Conservation (phyloP, 1,140 invertebrate species). For the Tetraneura akinire region DNA sequence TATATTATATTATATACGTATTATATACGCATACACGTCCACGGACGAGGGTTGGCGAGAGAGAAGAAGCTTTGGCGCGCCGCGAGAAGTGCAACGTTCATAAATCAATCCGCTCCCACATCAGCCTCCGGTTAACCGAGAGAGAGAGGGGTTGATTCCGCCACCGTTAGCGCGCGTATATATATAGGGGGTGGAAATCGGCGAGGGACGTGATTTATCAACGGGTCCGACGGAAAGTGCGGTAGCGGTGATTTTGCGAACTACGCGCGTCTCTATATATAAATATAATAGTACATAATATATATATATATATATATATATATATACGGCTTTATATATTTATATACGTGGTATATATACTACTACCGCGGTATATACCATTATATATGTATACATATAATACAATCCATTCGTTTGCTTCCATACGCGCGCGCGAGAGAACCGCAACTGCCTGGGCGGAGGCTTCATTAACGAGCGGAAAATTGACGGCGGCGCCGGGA, state of each 20-base stretch:
- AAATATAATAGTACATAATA: no score
- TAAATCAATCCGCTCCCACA: slow-evolving; percentile 45
- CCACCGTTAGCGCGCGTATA: background rate
- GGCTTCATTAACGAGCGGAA: slow-evolving; percentile 51
- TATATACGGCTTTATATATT: no score
- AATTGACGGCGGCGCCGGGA: slow-evolving; percentile 28
- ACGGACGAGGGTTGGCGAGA: background rate
- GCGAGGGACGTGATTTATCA: slow-evolving; percentile 46
- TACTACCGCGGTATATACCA: background rate
- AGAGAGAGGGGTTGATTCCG: background rate
- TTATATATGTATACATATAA: no score
- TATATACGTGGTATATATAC: slow-evolving; percentile 2
- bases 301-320: background rate
- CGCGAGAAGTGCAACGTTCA: slow-evolving; percentile 49
- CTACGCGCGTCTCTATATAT: background rate
- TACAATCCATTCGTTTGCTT: slow-evolving; percentile 27
- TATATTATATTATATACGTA: no score
- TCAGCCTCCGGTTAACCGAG: slow-evolving; percentile 41
- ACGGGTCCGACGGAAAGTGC: slow-evolving; percentile 17
- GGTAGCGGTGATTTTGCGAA: slow-evolving; percentile 46
- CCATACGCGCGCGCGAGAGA: background rate
- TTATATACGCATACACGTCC: no score
- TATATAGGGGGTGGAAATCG: slow-evolving; percentile 8
- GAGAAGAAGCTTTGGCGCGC: slow-evolving; percentile 42
- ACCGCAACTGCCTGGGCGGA: slow-evolving; percentile 46